Base-by-base conservation (phyloP, 2,113 vertebrate genomes). In the Equus przewalskii region DNA sequence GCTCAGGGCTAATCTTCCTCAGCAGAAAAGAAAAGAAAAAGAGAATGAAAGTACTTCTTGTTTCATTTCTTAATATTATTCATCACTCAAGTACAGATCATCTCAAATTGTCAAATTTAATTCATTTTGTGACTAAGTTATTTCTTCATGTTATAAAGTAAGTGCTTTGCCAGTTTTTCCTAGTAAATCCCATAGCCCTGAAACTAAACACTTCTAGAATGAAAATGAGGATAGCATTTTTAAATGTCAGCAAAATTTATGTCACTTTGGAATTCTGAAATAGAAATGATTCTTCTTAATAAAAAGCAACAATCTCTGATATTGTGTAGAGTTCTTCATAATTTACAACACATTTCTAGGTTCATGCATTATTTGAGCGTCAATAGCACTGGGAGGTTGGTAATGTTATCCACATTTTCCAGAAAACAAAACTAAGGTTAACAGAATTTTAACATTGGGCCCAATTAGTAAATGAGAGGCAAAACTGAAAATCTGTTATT, bases 31-130 rank as follows among this genome's bases (percentile, higher is more conserved):
- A 41, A 41, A 41, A 41, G 36, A 41, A 41, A 41, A 41, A 41
- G 36, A 41, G 36, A 41, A 41, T 41, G 36, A 96, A 78, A n/a
- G 4, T 7, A 0, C 2, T 70, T 24, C 85, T 93, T n/a, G 21
- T 51, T 65, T 92, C 18, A 44, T 85, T 96, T 97, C 22, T 54
- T 89, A 92, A 8, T 56, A 56, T n/a, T 44, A 76, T 80, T 28
- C 5, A 89, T 81, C 65, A 54, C 4, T 64, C 78, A 96, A 97
- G 82, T 85, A 44, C 26, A 86, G 1, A 58, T 79, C 69, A 85
- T 56, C 0, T 49, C 2, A 15, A 60, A 30, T 22, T 5, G 9
- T 89, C 58, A 86, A 4, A 82, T 56, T 18, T 91, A 95, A 93
- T 33, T 21, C 70, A 22, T 33, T 65, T 85, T 65, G 49, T 76